Percentiles rank a stretch among this genome's conserved stretches.
These are phyloP conservation scores for Achatina immaculata DNA, from an alignment of 1,140 invertebrate genomes.

Conservation along the genomic window DNA sequence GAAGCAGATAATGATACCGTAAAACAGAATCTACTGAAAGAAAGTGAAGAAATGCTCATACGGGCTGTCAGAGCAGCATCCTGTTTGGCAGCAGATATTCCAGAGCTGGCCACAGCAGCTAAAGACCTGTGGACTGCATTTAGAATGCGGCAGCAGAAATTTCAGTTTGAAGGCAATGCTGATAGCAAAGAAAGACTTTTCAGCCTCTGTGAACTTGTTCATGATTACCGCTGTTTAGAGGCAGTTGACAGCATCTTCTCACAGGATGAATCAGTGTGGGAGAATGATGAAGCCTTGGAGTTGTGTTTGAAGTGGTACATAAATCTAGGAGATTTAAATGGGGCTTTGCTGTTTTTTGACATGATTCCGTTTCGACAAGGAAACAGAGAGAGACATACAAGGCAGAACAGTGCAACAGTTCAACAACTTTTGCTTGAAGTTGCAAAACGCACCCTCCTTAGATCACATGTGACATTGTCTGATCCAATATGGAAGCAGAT, in stretches of 20 bases:
- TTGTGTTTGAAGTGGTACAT: neutral
- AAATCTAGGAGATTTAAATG: neutral
- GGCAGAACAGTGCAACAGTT: neutral
- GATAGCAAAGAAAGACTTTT: neutral
- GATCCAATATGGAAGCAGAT: neutral
- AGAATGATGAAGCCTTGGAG: neutral
- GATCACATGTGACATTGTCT: neutral
- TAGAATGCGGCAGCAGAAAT: neutral
- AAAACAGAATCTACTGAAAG: neutral
- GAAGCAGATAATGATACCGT: neutral
- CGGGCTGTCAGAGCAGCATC: neutral
- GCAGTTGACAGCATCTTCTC: neutral
- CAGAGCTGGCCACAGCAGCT: neutral
- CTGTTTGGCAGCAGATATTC: neutral
- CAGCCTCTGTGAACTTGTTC: neutral
- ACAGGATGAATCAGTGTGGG: neutral
- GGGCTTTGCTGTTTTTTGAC: neutral
- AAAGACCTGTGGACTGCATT: neutral
- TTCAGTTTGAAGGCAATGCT: neutral
- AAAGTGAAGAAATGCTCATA: constrained; percentile 2
- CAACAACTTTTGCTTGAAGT: neutral
- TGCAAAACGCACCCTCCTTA: neutral
- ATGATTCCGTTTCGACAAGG: neutral
- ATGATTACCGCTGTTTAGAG: neutral
- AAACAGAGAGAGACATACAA: neutral